Conservation (phyloP, 2,113 vertebrate species). For the Calyptommatus sinebrachiatus region DNA sequence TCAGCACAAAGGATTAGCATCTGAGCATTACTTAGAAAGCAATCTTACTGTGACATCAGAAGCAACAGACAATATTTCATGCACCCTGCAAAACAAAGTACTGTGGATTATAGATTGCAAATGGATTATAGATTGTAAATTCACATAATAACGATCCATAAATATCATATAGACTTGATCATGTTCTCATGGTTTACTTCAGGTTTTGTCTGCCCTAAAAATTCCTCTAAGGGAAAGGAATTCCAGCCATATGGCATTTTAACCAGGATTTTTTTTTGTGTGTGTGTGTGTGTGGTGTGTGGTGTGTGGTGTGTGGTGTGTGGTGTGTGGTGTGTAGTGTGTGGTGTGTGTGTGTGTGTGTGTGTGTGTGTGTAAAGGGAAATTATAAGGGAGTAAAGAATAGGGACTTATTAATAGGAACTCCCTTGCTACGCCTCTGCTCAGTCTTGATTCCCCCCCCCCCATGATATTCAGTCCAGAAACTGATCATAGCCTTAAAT, state of each 20-base stretch:
- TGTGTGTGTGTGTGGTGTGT: too few species aligned
- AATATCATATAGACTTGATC: neutral
- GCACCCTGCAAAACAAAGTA: neutral
- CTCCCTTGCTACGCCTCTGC: too few species aligned
- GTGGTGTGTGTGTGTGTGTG: too few species aligned
- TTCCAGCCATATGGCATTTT: neutral
- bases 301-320: too few species aligned
- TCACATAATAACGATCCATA: neutral
- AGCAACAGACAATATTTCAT: neutral
- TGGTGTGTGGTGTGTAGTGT: too few species aligned
- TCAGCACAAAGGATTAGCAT: constrained; percentile 4
- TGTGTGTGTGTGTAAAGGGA: too few species aligned
- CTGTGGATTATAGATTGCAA: neutral
- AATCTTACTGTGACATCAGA: constrained; percentile 20
- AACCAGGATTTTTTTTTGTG: too few species aligned
- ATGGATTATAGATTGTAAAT: neutral
- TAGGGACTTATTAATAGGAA: too few species aligned
- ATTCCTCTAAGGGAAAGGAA: neutral
- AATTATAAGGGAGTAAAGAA: too few species aligned
- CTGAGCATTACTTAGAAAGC: constrained; percentile 13
- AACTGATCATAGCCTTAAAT: too few species aligned
- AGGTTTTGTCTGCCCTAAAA: neutral
- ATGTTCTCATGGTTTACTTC: neutral
- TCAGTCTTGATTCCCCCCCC: too few species aligned
- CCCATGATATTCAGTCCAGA: too few species aligned